phyloP scores from a whole-genome alignment of 1,140 invertebrate genomes.

The Ips nitidus region DNA sequence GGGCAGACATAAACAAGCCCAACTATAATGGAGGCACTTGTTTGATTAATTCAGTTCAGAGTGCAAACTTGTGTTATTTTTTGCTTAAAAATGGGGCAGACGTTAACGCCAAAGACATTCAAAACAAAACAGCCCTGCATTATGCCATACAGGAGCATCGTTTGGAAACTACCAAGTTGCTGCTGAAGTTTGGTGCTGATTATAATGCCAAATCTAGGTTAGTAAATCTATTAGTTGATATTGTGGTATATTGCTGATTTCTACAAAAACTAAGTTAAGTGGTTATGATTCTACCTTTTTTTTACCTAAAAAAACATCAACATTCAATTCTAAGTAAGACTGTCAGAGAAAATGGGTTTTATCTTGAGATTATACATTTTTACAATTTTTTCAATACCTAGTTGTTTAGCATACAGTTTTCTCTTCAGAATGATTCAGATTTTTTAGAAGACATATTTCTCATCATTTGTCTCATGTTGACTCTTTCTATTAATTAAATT shows the following conservation, averaged over 20 bases:
- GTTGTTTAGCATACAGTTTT: too few species aligned
- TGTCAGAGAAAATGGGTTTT: too few species aligned
- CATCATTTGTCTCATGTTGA: too few species aligned
- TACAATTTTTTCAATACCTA: too few species aligned
- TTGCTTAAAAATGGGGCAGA: conserved; percentile 75
- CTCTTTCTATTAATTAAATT: too few species aligned
- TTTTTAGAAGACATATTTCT: too few species aligned
- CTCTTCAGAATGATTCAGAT: too few species aligned
- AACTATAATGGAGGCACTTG: conserved; percentile 94
- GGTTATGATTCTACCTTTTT: too few species aligned
- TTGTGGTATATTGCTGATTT: not conserved
- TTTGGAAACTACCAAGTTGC: conserved; percentile 80
- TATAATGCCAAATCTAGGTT: conserved; percentile 69
- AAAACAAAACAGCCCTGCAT: conserved; percentile 89
- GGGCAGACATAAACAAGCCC: conserved; percentile 81
- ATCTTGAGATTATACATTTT: too few species aligned
- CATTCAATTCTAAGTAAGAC: too few species aligned
- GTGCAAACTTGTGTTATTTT: conserved; percentile 77
- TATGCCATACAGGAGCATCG: conserved; percentile 90
- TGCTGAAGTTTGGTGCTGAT: conserved; percentile 79
- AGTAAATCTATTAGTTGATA: not conserved
- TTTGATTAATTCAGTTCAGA: conserved; percentile 91
- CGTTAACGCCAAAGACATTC: conserved; percentile 86
- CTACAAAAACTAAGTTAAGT: too few species aligned
- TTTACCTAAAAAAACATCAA: too few species aligned